Percentiles rank a stretch among this genome's conserved stretches.
Conservation (phyloP, 2,797 vertebrate species). For the Gallirallus australis region DNA sequence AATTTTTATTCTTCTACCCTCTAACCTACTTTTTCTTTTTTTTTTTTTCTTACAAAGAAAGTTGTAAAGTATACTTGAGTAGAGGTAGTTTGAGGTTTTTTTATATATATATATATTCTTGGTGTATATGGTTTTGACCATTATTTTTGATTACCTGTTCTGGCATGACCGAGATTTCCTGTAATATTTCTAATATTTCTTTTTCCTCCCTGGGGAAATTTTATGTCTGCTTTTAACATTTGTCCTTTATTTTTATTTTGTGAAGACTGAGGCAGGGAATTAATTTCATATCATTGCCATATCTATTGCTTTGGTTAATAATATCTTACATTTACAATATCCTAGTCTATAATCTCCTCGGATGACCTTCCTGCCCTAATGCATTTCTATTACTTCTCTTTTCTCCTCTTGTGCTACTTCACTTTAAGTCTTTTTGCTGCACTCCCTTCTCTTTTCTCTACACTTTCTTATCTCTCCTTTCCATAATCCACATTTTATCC, state of each 20-base stretch:
- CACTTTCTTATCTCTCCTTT: constrained; percentile 2
- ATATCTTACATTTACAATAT: constrained; percentile 70
- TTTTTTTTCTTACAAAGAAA: constrained; percentile 2
- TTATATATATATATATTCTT: constrained; percentile 20
- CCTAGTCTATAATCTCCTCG: constrained; percentile 47
- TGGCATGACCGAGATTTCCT: constrained; percentile 73
- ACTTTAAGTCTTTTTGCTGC: constrained; percentile 8
- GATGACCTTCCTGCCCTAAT: constrained; percentile 20
- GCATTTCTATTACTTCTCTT: constrained; percentile 21
- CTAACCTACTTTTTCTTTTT: neutral
- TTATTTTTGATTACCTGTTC: constrained; percentile 79
- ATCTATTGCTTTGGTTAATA: constrained; percentile 67
- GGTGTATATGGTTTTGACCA: constrained; percentile 61
- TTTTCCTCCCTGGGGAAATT: constrained; percentile 74
- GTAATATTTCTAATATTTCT: constrained; percentile 78
- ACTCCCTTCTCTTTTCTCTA: constrained; percentile 3
- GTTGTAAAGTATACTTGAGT: constrained; percentile 9
- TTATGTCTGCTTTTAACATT: constrained; percentile 74
- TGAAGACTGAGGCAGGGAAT: constrained; percentile 70
- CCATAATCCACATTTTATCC: constrained; percentile 16
- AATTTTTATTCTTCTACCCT: constrained; percentile 34
- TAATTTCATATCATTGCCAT: constrained; percentile 69
- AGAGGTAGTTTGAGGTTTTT: constrained; percentile 6
- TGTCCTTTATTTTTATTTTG: constrained; percentile 67
- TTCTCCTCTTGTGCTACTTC: constrained; percentile 34